Conservation (phyloP, 2,888 invertebrate genomes). For the Brachyopa scutellaris region DNA sequence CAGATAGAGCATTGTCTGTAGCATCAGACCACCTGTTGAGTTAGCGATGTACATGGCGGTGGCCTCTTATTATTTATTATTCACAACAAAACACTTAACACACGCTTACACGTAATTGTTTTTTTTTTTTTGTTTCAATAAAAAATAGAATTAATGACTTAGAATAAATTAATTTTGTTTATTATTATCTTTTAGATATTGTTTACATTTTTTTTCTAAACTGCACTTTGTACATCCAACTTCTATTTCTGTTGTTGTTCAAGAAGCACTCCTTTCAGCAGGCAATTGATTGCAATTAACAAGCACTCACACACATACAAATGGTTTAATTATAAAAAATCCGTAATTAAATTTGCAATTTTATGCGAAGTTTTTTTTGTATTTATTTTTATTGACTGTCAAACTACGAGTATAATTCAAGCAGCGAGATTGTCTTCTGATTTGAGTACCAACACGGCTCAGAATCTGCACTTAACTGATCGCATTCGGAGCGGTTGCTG, state of each 20-base stretch:
- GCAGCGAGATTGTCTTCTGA: slow-evolving; percentile 23
- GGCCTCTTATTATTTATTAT: not conserved
- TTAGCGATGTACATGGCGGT: slow-evolving; percentile 79
- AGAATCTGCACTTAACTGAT: slow-evolving; percentile 62
- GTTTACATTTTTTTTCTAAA: slow-evolving; percentile 36
- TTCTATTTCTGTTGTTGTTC: no score
- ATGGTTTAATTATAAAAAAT: slow-evolving; percentile 45
- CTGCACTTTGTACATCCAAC: slow-evolving; percentile 33
- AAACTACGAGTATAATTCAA: not conserved
- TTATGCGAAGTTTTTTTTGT: not conserved
- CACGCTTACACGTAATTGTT: slow-evolving; percentile 2
- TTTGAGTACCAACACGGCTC: slow-evolving; percentile 42
- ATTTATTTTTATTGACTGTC: slow-evolving; percentile 4
- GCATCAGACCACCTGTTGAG: slow-evolving; percentile 80
- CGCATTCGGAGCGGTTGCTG: slow-evolving; percentile 27
- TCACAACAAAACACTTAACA: slow-evolving; percentile 14
- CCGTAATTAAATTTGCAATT: slow-evolving; percentile 21
- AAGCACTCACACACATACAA: slow-evolving; percentile 51
- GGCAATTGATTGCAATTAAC: slow-evolving; percentile 55
- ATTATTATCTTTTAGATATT: not conserved
- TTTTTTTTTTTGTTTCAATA: slow-evolving; percentile 1
- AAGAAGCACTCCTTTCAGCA: not conserved
- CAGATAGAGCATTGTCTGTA: slow-evolving; percentile 81
- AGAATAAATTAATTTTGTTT: slow-evolving; percentile 20
- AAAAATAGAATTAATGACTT: not conserved